Evolutionary conservation across 2,888 invertebrate genomes (phyloP), one percentile per base, ranked within the genome.

Genomic region (Andrena praecox): DNA sequence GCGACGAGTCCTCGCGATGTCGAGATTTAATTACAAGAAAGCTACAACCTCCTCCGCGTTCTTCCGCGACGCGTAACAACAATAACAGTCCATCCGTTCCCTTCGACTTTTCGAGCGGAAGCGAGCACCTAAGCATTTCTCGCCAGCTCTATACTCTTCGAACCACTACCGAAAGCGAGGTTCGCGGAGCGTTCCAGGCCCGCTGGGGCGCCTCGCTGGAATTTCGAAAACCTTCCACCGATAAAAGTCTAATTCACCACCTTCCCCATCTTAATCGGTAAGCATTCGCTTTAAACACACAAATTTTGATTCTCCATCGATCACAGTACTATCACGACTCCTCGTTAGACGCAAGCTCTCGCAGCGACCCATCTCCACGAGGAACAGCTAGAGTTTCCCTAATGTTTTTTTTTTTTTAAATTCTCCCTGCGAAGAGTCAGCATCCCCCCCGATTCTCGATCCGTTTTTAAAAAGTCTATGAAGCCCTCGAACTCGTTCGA

Each of bases 231-330:
- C 24, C 24, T 35, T 35, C 20, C 12, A 31, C n/a, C 31, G 60
- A 29, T 31, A 31, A n/a, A 60, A 31, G 6, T 31, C 60, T 31
- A 31, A 60, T n/a, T 31, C 31, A 29, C 16, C 59, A 7, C 7
- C 16, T 16, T 7, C 31, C 31, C 1, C 7, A 12, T 20, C 29
- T 69, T 20, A 29, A 59, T 56, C 33, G 12, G 16, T 59, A 69
- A 59, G 10, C 69, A 24, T 4, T 20, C 54, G 56, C 20, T 33
- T 35, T 56, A 10, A 35, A 27, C 12, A 31, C 60, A 24, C 42
- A 20, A 52, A 73, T 59, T 80, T 80, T 80, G 81, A 80, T 80
- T 81, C 59, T 80, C 56, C 67, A 63, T 63, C 71, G 67, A 80
- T 72, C 80, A 68, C 73, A 80, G 81, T 63, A 62, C 68, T 63